Evolutionary conservation across 2,113 vertebrate genomes (phyloP).

Genomic region (Tupaia chinensis): DNA sequence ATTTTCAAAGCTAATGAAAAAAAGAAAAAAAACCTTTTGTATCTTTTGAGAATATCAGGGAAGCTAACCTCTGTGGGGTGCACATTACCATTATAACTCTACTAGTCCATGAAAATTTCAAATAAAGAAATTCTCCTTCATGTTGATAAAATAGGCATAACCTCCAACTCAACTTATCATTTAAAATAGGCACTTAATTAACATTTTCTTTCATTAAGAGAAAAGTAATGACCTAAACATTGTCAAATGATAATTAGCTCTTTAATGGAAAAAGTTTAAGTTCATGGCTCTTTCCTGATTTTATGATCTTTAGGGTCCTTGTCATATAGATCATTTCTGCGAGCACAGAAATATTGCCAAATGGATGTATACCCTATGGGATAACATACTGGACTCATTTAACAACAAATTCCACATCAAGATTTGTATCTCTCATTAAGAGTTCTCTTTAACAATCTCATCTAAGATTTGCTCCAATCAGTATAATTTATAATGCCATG

Average conservation of each 20-base stretch:
- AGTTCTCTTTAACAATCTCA: neutral
- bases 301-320: neutral
- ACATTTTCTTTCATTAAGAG: constrained; percentile 9
- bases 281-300: neutral
- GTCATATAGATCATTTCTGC: neutral
- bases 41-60: neutral
- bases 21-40: neutral
- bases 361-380: neutral
- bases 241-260: neutral
- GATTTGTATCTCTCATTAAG: neutral
- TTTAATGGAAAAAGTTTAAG: neutral
- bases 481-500: neutral
- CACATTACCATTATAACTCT: neutral
- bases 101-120: neutral
- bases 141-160: neutral
- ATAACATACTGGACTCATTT: neutral
- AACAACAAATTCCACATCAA: neutral
- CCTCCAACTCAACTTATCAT: neutral
- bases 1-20: neutral
- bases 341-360: neutral
- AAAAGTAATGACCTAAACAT: neutral
- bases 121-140: neutral
- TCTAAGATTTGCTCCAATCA: neutral
- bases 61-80: neutral
- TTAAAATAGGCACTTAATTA: neutral